A percentile compares a stretch with the other conserved stretches of the same genome.
phyloP scores from a whole-genome alignment of 2,113 vertebrate genomes.

The Oriolus oriolus region DNA sequence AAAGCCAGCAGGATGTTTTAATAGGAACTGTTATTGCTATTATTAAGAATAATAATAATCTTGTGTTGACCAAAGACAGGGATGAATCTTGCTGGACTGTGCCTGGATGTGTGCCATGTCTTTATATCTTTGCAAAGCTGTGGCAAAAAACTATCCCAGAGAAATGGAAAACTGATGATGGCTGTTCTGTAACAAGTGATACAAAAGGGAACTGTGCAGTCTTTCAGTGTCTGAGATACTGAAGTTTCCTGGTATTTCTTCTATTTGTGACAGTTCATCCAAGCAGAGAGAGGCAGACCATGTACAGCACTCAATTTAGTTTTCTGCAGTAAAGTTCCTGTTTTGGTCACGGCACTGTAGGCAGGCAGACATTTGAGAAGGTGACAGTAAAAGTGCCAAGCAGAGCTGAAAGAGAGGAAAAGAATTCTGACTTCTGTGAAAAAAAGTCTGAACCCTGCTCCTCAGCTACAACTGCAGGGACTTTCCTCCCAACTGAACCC shows the following conservation, averaged over 20 bases:
- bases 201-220: not conserved
- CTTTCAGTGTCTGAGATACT: not conserved
- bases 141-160: not conserved
- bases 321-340: not conserved
- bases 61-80: not conserved
- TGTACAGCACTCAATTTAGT: not conserved
- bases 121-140: not conserved
- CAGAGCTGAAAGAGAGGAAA: not conserved
- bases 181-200: not conserved
- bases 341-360: not conserved
- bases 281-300: not conserved
- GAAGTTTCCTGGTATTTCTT: not conserved
- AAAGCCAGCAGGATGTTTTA: not conserved
- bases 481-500: constrained; percentile 47
- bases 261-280: not conserved
- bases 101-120: not conserved
- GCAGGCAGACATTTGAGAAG: not conserved
- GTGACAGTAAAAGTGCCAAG: not conserved
- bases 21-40: constrained; percentile 4
- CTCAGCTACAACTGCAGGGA: not conserved
- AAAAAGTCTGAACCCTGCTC: not conserved
- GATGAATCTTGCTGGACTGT: not conserved
- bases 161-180: not conserved
- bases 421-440: not conserved
- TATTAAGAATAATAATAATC: constrained; percentile 9